phyloP scores from a whole-genome alignment of 2,888 invertebrate genomes.

The Dascillus cervinus region DNA sequence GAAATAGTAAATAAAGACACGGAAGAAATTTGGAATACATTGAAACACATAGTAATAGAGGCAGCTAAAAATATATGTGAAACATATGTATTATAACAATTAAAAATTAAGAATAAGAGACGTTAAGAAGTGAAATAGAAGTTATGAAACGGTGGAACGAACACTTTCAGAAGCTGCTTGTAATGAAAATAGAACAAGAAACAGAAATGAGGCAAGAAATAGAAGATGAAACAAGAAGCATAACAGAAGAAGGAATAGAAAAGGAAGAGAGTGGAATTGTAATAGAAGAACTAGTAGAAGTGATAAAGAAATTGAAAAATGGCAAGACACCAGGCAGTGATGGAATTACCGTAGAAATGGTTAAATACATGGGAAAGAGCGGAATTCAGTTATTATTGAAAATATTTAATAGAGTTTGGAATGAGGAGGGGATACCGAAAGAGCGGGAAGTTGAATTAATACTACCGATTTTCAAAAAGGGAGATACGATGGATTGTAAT shows the following conservation, averaged over 20 bases:
- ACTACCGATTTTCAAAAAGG: conserved; percentile 8
- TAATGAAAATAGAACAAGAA: no score
- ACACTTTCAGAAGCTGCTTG: background rate
- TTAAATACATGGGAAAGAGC: conserved; percentile 6
- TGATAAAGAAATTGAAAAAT: conserved; percentile 5
- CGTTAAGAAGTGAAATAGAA: conserved; percentile 3
- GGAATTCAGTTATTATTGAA: conserved; percentile 1
- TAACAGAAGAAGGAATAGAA: conserved; percentile 3
- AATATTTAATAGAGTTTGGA: conserved; percentile 5
- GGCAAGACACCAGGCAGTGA: conserved; percentile 9
- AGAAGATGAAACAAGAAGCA: background rate
- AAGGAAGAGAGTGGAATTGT: conserved; percentile 4
- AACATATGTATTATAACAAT: conserved; percentile 1
- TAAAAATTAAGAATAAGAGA: conserved; percentile 2
- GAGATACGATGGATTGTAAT: conserved; percentile 5
- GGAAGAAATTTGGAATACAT: background rate
- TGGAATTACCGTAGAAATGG: conserved; percentile 7
- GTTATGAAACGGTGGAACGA: conserved; percentile 1
- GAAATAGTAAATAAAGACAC: conserved; percentile 1
- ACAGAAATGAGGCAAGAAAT: background rate
- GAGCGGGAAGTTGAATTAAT: conserved; percentile 11
- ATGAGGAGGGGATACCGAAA: conserved; percentile 5
- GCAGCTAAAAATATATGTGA: no score
- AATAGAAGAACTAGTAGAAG: conserved; percentile 3
- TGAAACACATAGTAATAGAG: no score